phyloP scores from a whole-genome alignment of 2,113 vertebrate species.

The Micronycteris hirsuta region DNA sequence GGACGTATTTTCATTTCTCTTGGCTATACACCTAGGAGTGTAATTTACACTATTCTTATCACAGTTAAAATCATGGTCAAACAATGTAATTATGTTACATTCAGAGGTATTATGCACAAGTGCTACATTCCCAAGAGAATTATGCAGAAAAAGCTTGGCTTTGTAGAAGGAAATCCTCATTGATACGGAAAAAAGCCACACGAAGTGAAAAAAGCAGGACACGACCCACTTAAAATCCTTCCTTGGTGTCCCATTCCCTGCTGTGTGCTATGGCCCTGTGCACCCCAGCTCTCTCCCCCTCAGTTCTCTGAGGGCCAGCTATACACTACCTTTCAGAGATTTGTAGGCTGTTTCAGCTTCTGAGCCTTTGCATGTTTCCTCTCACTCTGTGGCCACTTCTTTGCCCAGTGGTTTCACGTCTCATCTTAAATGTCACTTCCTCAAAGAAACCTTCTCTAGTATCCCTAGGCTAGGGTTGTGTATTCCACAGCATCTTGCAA shows the following conservation, averaged over 20 bases:
- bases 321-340: not conserved
- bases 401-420: slow-evolving; percentile 27
- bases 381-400: not conserved
- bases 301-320: not conserved
- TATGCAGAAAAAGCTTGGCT: not conserved
- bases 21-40: not conserved
- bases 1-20: not conserved
- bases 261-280: not conserved
- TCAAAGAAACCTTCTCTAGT: slow-evolving; percentile 38
- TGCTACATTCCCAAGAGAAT: not conserved
- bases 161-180: not conserved
- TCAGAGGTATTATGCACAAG: not conserved
- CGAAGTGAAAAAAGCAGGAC: not conserved
- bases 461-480: not conserved
- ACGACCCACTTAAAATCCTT: not conserved
- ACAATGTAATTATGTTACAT: not conserved
- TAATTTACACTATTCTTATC: not conserved
- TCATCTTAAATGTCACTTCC: slow-evolving; percentile 52
- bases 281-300: not conserved
- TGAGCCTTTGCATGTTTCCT: not conserved
- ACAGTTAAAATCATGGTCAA: not conserved
- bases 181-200: not conserved
- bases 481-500: slow-evolving; percentile 30
- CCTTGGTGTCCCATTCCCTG: not conserved
- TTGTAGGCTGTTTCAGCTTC: not conserved